Percentiles rank a stretch among this genome's conserved stretches.
Conservation (phyloP, 2,888 invertebrate genomes). For the Heliconius aoede region DNA sequence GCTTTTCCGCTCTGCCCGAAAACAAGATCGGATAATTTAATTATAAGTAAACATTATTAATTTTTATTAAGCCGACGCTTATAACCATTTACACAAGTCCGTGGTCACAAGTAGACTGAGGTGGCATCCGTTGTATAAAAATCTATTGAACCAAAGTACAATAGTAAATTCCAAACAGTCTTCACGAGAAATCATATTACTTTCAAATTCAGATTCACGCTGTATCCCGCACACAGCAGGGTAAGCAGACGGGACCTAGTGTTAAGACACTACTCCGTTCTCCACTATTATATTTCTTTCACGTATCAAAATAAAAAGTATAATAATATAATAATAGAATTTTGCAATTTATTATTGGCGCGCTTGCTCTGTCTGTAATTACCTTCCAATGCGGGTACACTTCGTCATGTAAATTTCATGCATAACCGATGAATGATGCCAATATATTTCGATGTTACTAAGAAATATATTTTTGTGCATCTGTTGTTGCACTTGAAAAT, state of each 20-base stretch:
- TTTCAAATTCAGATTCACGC: too few relatives aligned
- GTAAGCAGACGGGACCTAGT: too few relatives aligned
- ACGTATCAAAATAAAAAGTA: constrained; percentile 49
- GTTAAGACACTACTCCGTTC: too few relatives aligned
- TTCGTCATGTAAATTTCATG: constrained; percentile 83
- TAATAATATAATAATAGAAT: constrained; percentile 79
- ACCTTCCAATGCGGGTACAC: constrained; percentile 81
- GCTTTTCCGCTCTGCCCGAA: too few relatives aligned
- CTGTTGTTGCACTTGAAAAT: constrained; percentile 19
- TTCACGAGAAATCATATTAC: constrained; percentile 44
- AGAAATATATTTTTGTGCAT: constrained; percentile 62
- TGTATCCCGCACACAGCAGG: too few relatives aligned
- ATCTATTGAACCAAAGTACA: neutral
- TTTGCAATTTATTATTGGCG: constrained; percentile 76
- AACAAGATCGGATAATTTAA: too few relatives aligned
- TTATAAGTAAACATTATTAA: too few relatives aligned
- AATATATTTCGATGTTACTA: constrained; percentile 76
- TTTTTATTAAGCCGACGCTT: too few relatives aligned
- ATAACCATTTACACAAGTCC: too few relatives aligned
- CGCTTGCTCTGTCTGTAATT: constrained; percentile 76
- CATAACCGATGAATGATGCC: constrained; percentile 65
- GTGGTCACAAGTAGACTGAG: too few relatives aligned
- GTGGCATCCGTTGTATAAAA: too few relatives aligned
- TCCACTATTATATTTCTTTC: too few relatives aligned
- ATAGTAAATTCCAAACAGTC: constrained; percentile 29